Percentiles rank a stretch among this genome's conserved stretches.
Conservation (phyloP, 2,888 invertebrate species). For the Leptopterna dolabrata region DNA sequence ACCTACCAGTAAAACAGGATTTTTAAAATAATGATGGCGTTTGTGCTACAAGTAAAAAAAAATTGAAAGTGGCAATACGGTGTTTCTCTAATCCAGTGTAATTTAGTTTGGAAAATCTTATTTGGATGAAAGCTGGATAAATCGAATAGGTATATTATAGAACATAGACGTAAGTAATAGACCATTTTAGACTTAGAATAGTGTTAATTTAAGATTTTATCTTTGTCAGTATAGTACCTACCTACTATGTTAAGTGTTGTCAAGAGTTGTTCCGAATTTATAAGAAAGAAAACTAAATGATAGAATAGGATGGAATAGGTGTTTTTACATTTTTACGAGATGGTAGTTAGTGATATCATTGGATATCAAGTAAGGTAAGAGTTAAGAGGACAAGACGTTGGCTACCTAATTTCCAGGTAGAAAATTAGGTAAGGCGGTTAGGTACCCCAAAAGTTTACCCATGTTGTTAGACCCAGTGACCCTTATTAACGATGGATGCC, state of each 20-base stretch:
- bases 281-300: neutral
- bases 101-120: neutral
- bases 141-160: neutral
- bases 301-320: too few species aligned
- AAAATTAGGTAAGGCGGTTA: too few species aligned
- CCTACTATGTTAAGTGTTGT: neutral
- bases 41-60: neutral
- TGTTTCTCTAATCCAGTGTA: neutral
- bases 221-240: neutral
- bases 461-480: too few species aligned
- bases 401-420: too few species aligned
- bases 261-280: neutral
- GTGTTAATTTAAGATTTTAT: neutral
- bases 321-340: too few species aligned
- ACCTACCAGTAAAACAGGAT: neutral
- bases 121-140: neutral
- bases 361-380: neutral
- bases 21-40: neutral
- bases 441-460: too few species aligned
- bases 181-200: neutral
- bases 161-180: neutral
- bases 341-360: too few species aligned
- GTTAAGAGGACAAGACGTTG: neutral
- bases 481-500: too few species aligned
- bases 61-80: neutral